Evolutionary conservation across 37 sponge, comb jelly and placozoan species (phyloP), one percentile per base, ranked within the genome.

Genomic region (Lycopodina hypogea): DNA sequence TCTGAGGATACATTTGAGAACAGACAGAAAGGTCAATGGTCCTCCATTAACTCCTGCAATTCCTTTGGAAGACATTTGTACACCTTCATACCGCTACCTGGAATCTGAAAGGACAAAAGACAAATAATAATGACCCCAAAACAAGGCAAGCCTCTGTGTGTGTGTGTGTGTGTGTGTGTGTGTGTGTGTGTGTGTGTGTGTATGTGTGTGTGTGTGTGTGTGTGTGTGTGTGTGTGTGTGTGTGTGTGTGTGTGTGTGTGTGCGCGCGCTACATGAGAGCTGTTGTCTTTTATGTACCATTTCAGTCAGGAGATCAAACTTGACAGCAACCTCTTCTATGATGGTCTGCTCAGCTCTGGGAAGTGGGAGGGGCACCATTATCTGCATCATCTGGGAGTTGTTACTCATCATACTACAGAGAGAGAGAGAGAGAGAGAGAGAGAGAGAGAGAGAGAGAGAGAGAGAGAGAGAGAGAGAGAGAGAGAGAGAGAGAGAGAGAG

Each of bases 241-340:
- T n/a, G n/a, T n/a, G n/a, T n/a, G n/a, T n/a, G n/a, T n/a, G n/a
- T n/a, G n/a, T n/a, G n/a, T n/a, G n/a, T n/a, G n/a, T n/a, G n/a
- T n/a, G n/a, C n/a, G n/a, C n/a, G n/a, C n/a, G n/a, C n/a, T n/a
- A n/a, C n/a, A n/a, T n/a, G n/a, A n/a, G n/a, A 36, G 55, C 35
- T 22, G 11, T 32, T 11, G 3, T 35, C 21, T 37, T 56, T 1
- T 11, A 32, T 70, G 8, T 60, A 77, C 84, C 84, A 55, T 71
- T 33, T 84, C 78, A 38, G 78, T 77, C 57, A 29, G 9, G 1
- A 85, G 86, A 17, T 41, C 83, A 26, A 87, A 50, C 0, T 70
- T 28, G 6, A 4, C 14, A 32, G 83, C 83, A 3, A 72, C 21
- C 22, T 76, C 45, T 50, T 52, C 72, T 28, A 72, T 78, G 77